Conservation (phyloP, 2,797 vertebrate species). For the Semaprochilodus insignis region DNA sequence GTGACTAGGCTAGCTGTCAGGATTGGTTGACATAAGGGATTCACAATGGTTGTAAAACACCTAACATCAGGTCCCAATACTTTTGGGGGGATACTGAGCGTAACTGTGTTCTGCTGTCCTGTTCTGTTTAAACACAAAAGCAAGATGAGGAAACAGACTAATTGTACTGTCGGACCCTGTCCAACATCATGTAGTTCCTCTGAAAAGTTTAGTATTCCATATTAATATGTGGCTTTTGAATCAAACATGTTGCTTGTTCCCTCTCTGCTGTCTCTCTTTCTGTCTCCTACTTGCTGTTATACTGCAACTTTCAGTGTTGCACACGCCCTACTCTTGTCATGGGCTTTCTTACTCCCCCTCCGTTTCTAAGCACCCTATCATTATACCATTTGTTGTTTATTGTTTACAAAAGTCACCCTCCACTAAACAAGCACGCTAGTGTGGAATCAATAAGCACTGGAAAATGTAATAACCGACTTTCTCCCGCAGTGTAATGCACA, state of each 20-base stretch:
- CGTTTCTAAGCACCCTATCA: slow-evolving; percentile 1
- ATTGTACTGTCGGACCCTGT: neutral
- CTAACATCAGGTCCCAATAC: too few species aligned
- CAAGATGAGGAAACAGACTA: neutral
- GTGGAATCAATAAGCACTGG: slow-evolving; percentile 35
- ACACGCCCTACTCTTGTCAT: neutral
- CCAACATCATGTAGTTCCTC: neutral
- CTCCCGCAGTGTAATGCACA: slow-evolving; percentile 21
- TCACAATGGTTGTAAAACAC: too few species aligned
- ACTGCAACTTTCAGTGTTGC: neutral
- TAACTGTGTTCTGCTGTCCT: slow-evolving; percentile 13
- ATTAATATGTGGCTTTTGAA: neutral
- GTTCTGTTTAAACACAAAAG: slow-evolving; percentile 14
- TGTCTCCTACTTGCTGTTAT: neutral
- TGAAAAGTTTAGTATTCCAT: neutral
- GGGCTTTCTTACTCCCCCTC: neutral
- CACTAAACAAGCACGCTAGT: slow-evolving; percentile 6
- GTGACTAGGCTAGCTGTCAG: too few species aligned
- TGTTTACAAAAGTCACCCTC: slow-evolving; percentile 20
- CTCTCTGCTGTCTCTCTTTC: slow-evolving; percentile 6
- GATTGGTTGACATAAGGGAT: too few species aligned
- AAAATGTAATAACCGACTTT: slow-evolving; percentile 31
- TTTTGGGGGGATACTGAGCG: slow-evolving; percentile 30
- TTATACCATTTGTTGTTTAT: slow-evolving; percentile 25
- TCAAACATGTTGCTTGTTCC: neutral